Base-by-base conservation (phyloP, 2,113 vertebrate species). In the Mohoua ochrocephala region DNA sequence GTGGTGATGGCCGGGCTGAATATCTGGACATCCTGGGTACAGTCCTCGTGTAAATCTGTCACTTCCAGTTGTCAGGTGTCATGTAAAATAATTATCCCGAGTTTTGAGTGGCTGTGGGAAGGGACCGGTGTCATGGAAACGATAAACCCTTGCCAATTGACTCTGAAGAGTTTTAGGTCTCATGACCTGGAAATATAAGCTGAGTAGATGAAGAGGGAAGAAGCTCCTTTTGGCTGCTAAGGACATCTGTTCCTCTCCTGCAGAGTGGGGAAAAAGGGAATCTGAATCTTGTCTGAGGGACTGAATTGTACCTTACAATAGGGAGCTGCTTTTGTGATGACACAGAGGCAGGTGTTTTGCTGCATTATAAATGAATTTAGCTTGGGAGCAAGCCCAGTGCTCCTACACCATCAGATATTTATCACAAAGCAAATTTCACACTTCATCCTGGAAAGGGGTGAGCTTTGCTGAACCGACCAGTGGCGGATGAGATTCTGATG, bases 321-420 rank as follows among this genome's bases (percentile, higher is more conserved):
- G 64, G 31, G 37, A 97, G 31, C 39, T 92, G 54, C 44, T 70
- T 90, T 90, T 3, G 3, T 91, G 79, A 49, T 92, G 90, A 91
- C 85, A 83, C 63, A 80, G 54, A 92, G 44, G 71, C 93, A 95
- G 92, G 85, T 96, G 90, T 94, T 96, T 88, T 81, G 10, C 54
- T 93, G 50, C 39, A 88, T 13, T 65, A 70, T 59, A 95, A 80
- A 86, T 57, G 6, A 74, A 70, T 84, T 77, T 81, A 74, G 7
- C 68, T 86, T 94, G 90, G 68, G 87, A 95, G 26, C 35, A 56
- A 90, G 85, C 70, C 93, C 87, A 88, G 59, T 47, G 59, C 78
- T 88, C 57, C 90, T 77, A 81, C 59, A 88, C 78, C 75, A 44
- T 41, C 59, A 77, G 78, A 52, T 89, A 71, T 80, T 83, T 83